Evolutionary conservation across 2,113 vertebrate genomes (phyloP), one percentile per base, ranked within the genome.

Genomic region (Epinephelus fuscoguttatus): DNA sequence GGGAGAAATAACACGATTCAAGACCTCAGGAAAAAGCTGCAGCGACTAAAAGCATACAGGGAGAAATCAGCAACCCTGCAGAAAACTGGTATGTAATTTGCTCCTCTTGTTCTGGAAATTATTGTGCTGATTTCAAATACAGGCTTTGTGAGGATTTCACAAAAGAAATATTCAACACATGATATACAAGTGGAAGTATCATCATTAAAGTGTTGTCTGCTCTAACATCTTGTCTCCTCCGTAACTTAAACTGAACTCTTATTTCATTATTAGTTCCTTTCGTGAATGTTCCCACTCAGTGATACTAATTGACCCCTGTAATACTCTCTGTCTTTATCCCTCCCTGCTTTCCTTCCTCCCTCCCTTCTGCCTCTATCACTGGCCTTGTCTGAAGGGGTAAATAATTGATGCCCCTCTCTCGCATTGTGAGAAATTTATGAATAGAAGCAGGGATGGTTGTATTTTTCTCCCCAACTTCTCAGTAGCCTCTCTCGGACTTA

Each of bases 371-470:
- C 75, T 78, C 67, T 80, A 55, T 89, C 70, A 69, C 57, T 82
- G 83, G 88, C 88, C 91, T 93, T 92, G 92, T 91, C 89, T 90
- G 80, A 57, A 49, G 8, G 52, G 70, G 85, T 95, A 85, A 94
- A 95, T 95, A 95, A 95, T 94, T 91, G 86, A 96, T 94, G 84
- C 30, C 72, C 70, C 66, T 88, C 74, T 81, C 87, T 84, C 68
- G 42, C 59, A 63, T 84, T 92, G 87, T 94, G 88, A 90, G 92
- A 94, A 89, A 95, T 95, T 76, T 95, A 94, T 95, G 91, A 92
- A 92, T 76, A 79, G 70, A 67, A 27, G 70, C 67, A 83, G 60
- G 75, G 59, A 85, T 88, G 84, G 90, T 73, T 88, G 88, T 92
- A 92, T 92, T 92, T 92, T 93, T 92, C 82, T 77, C 75, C 53